Evolutionary conservation across 2,113 vertebrate species (phyloP), one percentile per base, ranked within the genome.

Genomic region (Xenopus borealis): DNA sequence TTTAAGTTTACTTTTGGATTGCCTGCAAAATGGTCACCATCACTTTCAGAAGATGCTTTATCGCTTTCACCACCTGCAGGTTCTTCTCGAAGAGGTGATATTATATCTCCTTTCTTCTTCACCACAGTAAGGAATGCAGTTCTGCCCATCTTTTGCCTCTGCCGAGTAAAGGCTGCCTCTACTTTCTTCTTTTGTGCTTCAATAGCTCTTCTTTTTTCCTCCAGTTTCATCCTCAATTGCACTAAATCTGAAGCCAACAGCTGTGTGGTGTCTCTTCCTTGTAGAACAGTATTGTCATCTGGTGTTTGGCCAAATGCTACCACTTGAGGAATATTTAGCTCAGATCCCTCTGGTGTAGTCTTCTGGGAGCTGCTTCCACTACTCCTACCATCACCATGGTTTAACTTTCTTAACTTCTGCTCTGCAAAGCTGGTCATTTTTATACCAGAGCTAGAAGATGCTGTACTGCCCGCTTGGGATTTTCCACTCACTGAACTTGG

Each of bases 111-210:
- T 82, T 94, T 96, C 85, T 93, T 95, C 79, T 95, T 97, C 14
- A 98, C 96, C 14, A 98, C 94, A 0, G 92, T 95, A 30, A 99
- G 95, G 85, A 99, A 99, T 0, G 94, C 95, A 0, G 94, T 98
- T 80, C 94, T 93, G 46, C 96, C 96, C 95, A 95, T 96, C 86
- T 94, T 96, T 86, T 99, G 97, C 44, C 97, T 89, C 78, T 99
- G 96, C 50, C 88, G 90, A 0, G 95, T 95, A 78, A 98, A 98
- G 0, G 95, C 96, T 2, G 96, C 97, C 81, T 99, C 97, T 78
- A 99, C 94, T 82, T 97, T 98, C 87, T 94, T 98, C 81, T 98
- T 98, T 84, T 99, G 97, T 16, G 96, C 95, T 85, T 99, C 97
- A 14, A 99, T 99, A 7, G 97, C 96, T 76, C 96, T 89, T 3